Conservation (phyloP, 2,797 vertebrate genomes). For the Micropoecilia bifurca region DNA sequence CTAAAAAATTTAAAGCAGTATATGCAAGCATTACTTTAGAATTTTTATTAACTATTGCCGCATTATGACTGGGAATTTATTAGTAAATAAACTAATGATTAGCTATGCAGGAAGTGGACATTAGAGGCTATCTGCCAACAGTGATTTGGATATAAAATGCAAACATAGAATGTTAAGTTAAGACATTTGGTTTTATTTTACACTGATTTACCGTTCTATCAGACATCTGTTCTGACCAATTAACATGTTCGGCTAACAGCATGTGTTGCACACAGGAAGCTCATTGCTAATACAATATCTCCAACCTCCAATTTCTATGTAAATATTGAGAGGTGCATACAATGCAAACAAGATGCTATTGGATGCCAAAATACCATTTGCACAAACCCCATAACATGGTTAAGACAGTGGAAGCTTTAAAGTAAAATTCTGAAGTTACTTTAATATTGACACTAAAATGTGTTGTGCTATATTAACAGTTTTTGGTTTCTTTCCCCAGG, state of each 20-base stretch:
- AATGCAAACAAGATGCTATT: background rate
- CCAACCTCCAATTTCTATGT: background rate
- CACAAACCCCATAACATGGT: background rate
- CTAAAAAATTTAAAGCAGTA: background rate
- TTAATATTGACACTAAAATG: background rate
- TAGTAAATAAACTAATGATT: background rate
- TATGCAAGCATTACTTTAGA: background rate
- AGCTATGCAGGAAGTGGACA: background rate
- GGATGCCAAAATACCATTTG: background rate
- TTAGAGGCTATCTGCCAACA: background rate
- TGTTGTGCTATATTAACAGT: background rate
- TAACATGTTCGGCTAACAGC: background rate
- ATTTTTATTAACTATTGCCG: background rate
- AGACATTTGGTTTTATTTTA: background rate
- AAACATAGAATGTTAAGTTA: background rate
- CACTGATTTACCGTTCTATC: background rate
- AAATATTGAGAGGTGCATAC: background rate
- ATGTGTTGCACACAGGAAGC: background rate
- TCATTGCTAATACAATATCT: background rate
- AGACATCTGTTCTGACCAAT: background rate
- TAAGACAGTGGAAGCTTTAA: background rate
- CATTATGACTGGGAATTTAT: background rate
- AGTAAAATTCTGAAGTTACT: background rate
- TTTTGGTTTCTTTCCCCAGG: conserved; percentile 70
- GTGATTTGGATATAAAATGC: background rate